A percentile compares a stretch with the other conserved stretches of the same genome.
Conservation (phyloP, 2,113 vertebrate species). For the Clarias magur region DNA sequence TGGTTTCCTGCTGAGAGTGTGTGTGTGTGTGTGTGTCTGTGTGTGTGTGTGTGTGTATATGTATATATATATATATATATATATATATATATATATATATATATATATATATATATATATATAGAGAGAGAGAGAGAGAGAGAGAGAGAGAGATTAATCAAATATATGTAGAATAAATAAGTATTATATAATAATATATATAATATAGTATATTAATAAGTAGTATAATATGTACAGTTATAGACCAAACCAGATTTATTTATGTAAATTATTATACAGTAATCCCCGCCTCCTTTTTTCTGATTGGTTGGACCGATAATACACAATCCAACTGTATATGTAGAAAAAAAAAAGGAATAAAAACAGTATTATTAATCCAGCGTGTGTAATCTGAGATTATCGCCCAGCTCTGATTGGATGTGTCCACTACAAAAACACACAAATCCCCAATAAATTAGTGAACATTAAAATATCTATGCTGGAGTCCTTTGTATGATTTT, state of each 20-base stretch:
- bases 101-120: too few relatives aligned
- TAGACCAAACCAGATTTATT: background rate
- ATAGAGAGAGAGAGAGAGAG: too few relatives aligned
- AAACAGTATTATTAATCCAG: background rate
- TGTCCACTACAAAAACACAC: background rate
- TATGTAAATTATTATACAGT: background rate
- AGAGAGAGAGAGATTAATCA: background rate
- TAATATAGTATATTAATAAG: background rate
- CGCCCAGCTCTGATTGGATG: background rate
- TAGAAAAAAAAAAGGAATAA: background rate
- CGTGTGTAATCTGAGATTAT: background rate
- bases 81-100: too few relatives aligned
- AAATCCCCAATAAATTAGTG: slow-evolving; percentile 58
- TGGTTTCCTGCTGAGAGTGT: background rate
- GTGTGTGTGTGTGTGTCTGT: too few relatives aligned
- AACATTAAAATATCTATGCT: slow-evolving; percentile 72
- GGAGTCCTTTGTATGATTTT: background rate
- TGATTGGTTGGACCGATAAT: background rate
- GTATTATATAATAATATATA: background rate
- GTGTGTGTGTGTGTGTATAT: too few relatives aligned
- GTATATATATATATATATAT: too few relatives aligned
- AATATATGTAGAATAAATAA: background rate
- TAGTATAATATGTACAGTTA: background rate
- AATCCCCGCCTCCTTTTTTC: background rate
- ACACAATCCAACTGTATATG: background rate